These are phyloP conservation scores for Scaptomyza montana DNA, from an alignment of 1,140 invertebrate species.

Conservation along the genomic window DNA sequence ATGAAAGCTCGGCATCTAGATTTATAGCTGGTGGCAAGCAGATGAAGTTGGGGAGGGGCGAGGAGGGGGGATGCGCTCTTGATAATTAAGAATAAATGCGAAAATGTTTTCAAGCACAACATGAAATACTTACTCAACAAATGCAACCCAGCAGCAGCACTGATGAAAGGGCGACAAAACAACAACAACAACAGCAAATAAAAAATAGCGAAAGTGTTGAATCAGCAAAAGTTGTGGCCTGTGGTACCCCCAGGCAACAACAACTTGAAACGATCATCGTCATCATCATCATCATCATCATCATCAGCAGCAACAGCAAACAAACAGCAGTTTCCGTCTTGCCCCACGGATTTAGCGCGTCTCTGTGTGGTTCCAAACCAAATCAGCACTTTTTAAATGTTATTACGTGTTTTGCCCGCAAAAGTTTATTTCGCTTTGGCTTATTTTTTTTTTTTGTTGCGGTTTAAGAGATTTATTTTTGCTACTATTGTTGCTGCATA, in stretches of 20 bases:
- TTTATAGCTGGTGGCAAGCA: slow-evolving; percentile 45
- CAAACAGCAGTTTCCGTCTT: slow-evolving; percentile 1
- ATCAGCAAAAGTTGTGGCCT: slow-evolving; percentile 47
- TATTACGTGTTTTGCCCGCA: slow-evolving; percentile 57
- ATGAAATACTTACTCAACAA: slow-evolving; percentile 41
- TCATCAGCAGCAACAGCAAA: slow-evolving; percentile 1
- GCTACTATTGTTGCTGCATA: slow-evolving; percentile 45
- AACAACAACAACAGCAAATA: slow-evolving; percentile 11
- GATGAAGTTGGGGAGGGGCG: background rate
- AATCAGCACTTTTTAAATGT: slow-evolving; percentile 58
- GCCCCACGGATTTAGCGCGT: slow-evolving; percentile 1
- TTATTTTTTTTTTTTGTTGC: slow-evolving; percentile 3
- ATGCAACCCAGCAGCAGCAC: background rate
- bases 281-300: slow-evolving; percentile 33
- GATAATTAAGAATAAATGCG: slow-evolving; percentile 79
- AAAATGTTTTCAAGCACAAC: slow-evolving; percentile 62
- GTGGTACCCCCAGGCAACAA: slow-evolving; percentile 21
- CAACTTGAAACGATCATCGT: slow-evolving; percentile 48
- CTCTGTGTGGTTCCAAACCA: slow-evolving; percentile 19
- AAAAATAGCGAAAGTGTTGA: slow-evolving; percentile 50
- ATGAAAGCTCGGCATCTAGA: slow-evolving; percentile 73
- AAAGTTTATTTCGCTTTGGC: slow-evolving; percentile 51
- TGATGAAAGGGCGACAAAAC: slow-evolving; percentile 10
- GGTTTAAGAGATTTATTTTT: slow-evolving; percentile 32
- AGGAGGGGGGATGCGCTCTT: slow-evolving; percentile 48